Conservation (phyloP, 1,140 invertebrate genomes). For the Cylas formicarius region DNA sequence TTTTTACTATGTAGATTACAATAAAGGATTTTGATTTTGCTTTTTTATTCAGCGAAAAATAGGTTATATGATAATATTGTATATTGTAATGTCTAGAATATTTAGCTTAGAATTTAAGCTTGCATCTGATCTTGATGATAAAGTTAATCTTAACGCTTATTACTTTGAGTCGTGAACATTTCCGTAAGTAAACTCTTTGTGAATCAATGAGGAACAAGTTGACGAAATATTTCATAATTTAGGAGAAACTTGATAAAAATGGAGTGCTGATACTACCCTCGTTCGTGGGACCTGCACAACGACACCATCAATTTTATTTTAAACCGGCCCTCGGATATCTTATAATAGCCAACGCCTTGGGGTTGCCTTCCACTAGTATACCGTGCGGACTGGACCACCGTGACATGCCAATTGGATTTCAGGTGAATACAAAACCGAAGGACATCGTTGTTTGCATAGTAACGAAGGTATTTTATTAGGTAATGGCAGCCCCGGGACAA, state of each 20-base stretch:
- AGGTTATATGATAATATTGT: too few relatives aligned
- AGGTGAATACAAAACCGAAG: conserved; percentile 47
- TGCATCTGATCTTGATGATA: too few relatives aligned
- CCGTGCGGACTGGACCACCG: conserved; percentile 66
- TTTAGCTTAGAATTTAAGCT: too few relatives aligned
- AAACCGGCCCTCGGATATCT: conserved; percentile 15
- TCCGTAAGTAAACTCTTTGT: too few relatives aligned
- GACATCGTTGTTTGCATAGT: conserved; percentile 6
- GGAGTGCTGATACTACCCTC: conserved; percentile 77
- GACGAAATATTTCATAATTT: conserved; percentile 17
- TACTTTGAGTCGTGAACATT: too few relatives aligned
- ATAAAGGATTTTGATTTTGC: too few relatives aligned
- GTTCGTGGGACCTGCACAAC: conserved; percentile 48
- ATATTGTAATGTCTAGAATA: too few relatives aligned
- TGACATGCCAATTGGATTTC: conserved; percentile 74
- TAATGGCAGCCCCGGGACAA: conserved; percentile 56
- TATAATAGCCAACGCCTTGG: conserved; percentile 56
- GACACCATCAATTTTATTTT: conserved; percentile 24
- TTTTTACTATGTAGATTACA: too few relatives aligned
- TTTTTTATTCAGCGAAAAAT: too few relatives aligned
- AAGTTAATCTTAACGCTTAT: too few relatives aligned
- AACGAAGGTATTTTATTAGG: conserved; percentile 35
- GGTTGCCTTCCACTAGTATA: conserved; percentile 74
- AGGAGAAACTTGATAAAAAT: conserved; percentile 58
- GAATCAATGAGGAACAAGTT: too few relatives aligned